Evolutionary conservation across 2,113 vertebrate genomes (phyloP), one percentile per base, ranked within the genome.

Genomic region (Otolemur garnettii): DNA sequence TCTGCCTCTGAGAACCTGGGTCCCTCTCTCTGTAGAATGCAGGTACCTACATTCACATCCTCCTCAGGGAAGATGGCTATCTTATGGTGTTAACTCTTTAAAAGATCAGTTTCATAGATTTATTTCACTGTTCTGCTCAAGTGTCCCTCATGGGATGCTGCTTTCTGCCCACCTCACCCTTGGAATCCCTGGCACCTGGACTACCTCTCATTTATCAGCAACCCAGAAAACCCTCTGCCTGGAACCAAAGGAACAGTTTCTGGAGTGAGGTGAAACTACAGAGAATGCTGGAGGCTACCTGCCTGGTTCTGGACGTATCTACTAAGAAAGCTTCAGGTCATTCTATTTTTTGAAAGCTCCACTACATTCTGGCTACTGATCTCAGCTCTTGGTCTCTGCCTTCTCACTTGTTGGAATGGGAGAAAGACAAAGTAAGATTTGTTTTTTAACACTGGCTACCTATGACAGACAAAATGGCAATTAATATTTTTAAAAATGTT

Each of bases 221-320:
- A n/a, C 57, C 72, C 38, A 17, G 33, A 77, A 71, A 38, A 55
- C 69, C 55, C 80, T 14, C 18, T n/a, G 75, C 42, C 18, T 22
- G 10, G 60, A 53, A 55, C 2, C 22, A 38, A 74, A 38, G 1
- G 14, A 19, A 38, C 10, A 22, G 60, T 13, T 26, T 35, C 53
- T 42, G 30, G n/a, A n/a, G 24, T 15, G 71, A 38, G 1, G 1
- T 5, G 4, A 22, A 4, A 33, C 38, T n/a, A 11, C 9, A 4
- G 38, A 22, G 17, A 7, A 33, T 12, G 10, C n/a, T 6, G 42
- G 30, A 10, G 4, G 2, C 57, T 4, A 2, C 3, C 7, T 9
- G 66, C 38, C 12, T 53, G 26, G 35, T 68, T 66, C 3, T 1
- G 18, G 80, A 53, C 0, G 0, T 15, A 50, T 87, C 18, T 14